Conservation (phyloP, 2,797 vertebrate genomes). For the Galago senegalensis region DNA sequence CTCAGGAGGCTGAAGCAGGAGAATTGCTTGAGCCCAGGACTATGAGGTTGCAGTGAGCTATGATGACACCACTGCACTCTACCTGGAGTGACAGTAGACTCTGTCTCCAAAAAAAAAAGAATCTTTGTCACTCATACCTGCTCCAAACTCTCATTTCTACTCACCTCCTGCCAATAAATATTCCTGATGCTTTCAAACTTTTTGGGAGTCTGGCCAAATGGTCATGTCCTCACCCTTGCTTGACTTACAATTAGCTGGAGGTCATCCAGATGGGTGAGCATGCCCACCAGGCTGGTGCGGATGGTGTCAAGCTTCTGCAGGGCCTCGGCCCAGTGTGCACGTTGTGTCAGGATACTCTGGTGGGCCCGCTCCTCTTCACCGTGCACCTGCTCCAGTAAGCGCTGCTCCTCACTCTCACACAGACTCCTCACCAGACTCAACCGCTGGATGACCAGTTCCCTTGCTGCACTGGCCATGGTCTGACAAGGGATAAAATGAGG, state of each 20-base stretch:
- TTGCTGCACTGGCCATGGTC: constrained; percentile 90
- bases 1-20: no score
- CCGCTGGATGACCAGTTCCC: constrained; percentile 94
- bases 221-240: constrained; percentile 16
- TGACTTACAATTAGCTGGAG: constrained; percentile 93
- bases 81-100: no score
- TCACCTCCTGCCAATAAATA: not conserved
- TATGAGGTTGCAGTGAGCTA: no score
- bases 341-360: constrained; percentile 96
- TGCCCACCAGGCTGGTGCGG: constrained; percentile 93
- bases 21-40: no score
- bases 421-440: constrained; percentile 91
- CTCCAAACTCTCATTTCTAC: not conserved
- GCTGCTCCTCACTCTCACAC: constrained; percentile 96
- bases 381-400: constrained; percentile 94
- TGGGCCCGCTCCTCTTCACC: constrained; percentile 95
- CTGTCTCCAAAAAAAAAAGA: no score
- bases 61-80: no score
- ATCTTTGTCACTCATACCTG: not conserved
- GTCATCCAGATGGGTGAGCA: constrained; percentile 93
- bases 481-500: constrained; percentile 76
- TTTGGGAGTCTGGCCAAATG: not conserved
- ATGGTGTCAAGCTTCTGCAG: constrained; percentile 91
- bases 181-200: not conserved
- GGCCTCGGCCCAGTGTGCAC: constrained; percentile 94